Evolutionary conservation across 1,140 invertebrate species (phyloP).

Genomic region (Nasonia longicornis): DNA sequence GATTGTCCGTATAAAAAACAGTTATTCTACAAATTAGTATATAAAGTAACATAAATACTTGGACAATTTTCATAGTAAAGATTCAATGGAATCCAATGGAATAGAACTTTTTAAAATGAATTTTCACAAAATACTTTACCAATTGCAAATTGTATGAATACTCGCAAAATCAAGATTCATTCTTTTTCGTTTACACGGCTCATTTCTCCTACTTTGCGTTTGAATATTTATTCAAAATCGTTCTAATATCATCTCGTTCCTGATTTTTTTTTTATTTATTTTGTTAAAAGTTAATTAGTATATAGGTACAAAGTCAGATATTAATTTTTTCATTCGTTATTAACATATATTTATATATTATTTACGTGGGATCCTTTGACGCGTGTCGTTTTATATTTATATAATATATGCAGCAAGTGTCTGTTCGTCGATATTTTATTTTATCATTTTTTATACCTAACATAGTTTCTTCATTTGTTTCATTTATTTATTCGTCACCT

Average conservation of each 20-base stretch:
- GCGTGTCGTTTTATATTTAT: constrained; percentile 34
- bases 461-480: constrained; percentile 45
- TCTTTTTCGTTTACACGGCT: constrained; percentile 37
- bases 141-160: neutral
- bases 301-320: constrained; percentile 67
- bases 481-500: constrained; percentile 49
- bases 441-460: constrained; percentile 48
- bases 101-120: neutral
- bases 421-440: neutral
- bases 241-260: neutral
- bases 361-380: constrained; percentile 53
- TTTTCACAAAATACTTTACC: neutral
- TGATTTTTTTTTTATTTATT: constrained; percentile 47
- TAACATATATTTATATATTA: constrained; percentile 56
- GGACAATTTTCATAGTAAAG: neutral
- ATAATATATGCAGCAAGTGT: constrained; percentile 29
- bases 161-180: constrained; percentile 6
- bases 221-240: neutral
- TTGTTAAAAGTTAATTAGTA: constrained; percentile 62
- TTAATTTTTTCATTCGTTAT: constrained; percentile 59
- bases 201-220: neutral
- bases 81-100: neutral
- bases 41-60: neutral
- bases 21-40: neutral
- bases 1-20: constrained; percentile 25